Percentiles rank a stretch among this genome's conserved stretches.
Conservation (phyloP, 2,888 invertebrate genomes). For the Aleiodes leptofemur region DNA sequence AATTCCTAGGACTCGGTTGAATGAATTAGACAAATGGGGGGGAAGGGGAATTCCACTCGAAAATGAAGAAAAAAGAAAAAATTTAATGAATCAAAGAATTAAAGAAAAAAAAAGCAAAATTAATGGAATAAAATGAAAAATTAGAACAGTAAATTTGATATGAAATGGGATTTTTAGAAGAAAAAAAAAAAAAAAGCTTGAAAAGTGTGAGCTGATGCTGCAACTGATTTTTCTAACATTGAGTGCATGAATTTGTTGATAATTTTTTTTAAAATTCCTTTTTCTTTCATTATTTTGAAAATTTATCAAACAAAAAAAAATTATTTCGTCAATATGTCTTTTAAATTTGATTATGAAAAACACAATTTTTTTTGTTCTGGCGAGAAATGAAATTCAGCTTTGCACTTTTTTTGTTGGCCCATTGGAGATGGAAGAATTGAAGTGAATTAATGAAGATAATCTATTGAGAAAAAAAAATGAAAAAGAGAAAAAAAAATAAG, state of each 20-base stretch:
- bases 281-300: too few species aligned
- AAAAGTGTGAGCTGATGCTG: constrained; percentile 12
- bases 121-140: constrained; percentile 48
- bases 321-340: too few species aligned
- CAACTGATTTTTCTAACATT: too few species aligned
- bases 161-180: constrained; percentile 45
- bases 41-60: constrained; percentile 40
- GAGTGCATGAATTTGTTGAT: too few species aligned
- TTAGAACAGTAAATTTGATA: constrained; percentile 42
- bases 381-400: constrained; percentile 29
- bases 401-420: constrained; percentile 19
- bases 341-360: neutral
- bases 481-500: constrained; percentile 30
- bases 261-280: too few species aligned
- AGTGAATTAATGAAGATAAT: constrained; percentile 39
- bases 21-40: constrained; percentile 22
- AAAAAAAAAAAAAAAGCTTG: constrained; percentile 28
- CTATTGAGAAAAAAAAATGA: constrained; percentile 37
- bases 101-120: constrained; percentile 39
- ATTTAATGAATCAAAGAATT: constrained; percentile 33
- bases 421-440: constrained; percentile 1
- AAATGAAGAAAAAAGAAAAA: constrained; percentile 48
- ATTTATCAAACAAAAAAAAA: too few species aligned
- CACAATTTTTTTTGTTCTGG: constrained; percentile 38
- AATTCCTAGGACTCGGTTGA: constrained; percentile 9